Conservation (phyloP, 2,113 vertebrate species). For the Cryptotis parvus region DNA sequence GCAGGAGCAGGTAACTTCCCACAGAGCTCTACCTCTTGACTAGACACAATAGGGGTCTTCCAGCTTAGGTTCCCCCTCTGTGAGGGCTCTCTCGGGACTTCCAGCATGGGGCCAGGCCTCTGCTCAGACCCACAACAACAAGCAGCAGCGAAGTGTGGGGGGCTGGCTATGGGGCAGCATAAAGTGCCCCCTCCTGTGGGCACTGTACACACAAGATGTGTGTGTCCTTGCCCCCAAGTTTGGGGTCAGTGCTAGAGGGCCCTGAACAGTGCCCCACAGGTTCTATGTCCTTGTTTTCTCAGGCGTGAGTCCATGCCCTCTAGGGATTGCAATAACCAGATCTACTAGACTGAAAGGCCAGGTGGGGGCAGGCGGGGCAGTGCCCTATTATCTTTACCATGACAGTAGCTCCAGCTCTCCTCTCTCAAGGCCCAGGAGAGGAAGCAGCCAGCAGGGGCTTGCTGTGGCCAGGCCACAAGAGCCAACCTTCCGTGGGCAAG, state of each 20-base stretch:
- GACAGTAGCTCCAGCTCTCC: background rate
- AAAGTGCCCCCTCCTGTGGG: background rate
- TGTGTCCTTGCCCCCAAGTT: too few species aligned
- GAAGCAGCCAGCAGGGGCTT: background rate
- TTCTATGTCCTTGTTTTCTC: background rate
- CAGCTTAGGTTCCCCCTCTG: background rate
- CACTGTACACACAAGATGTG: rapidly evolving
- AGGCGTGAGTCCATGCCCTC: background rate
- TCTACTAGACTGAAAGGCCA: background rate
- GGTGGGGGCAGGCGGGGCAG: background rate
- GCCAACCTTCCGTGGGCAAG: background rate
- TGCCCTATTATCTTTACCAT: background rate
- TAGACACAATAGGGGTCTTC: too few species aligned
- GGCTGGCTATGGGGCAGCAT: background rate
- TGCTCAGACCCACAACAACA: background rate
- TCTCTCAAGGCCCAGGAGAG: conserved; percentile 30
- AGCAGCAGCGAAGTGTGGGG: background rate
- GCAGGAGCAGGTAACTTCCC: conserved; percentile 18
- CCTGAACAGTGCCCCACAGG: background rate
- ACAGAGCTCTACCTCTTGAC: too few species aligned
- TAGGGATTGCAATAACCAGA: background rate
- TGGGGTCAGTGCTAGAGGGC: background rate
- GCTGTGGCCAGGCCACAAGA: conserved; percentile 26
- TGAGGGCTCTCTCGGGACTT: background rate
- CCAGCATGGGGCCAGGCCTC: background rate